Evolutionary conservation across 2,888 invertebrate species (phyloP).

Genomic region (Erannis defoliaria): DNA sequence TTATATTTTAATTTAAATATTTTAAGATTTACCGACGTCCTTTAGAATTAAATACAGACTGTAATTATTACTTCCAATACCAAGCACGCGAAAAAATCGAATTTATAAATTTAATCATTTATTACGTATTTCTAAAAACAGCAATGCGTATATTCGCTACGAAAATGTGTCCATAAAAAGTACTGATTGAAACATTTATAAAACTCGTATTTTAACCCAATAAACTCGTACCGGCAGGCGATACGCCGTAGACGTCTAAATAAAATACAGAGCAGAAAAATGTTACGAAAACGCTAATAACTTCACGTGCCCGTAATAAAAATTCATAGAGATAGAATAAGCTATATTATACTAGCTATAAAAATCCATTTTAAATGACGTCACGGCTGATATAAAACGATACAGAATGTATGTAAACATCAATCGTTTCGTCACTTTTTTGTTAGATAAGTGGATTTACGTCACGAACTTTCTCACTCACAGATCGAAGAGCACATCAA

Average conservation of each 20-base stretch:
- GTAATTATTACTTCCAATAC: too few species aligned
- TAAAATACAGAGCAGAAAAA: too few species aligned
- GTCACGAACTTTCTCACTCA: conserved; percentile 11
- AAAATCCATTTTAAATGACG: neutral
- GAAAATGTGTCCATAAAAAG: too few species aligned
- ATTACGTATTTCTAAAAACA: too few species aligned
- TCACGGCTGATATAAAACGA: neutral
- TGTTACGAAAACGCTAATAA: neutral
- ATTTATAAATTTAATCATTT: too few species aligned
- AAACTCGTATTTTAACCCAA: neutral
- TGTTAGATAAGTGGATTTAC: too few species aligned
- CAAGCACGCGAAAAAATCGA: too few species aligned
- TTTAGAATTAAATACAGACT: too few species aligned
- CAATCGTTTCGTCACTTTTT: conserved; percentile 8
- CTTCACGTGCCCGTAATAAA: neutral
- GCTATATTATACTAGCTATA: neutral
- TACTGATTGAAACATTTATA: too few species aligned
- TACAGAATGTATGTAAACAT: neutral
- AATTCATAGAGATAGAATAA: neutral
- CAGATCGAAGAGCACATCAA: conserved; percentile 12
- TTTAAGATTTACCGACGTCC: too few species aligned
- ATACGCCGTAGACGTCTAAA: neutral
- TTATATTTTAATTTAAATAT: too few species aligned
- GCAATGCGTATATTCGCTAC: too few species aligned
- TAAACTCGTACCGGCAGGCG: neutral